Evolutionary conservation across 2,797 vertebrate species (phyloP).

Genomic region (Amblyopsis hoosieri): DNA sequence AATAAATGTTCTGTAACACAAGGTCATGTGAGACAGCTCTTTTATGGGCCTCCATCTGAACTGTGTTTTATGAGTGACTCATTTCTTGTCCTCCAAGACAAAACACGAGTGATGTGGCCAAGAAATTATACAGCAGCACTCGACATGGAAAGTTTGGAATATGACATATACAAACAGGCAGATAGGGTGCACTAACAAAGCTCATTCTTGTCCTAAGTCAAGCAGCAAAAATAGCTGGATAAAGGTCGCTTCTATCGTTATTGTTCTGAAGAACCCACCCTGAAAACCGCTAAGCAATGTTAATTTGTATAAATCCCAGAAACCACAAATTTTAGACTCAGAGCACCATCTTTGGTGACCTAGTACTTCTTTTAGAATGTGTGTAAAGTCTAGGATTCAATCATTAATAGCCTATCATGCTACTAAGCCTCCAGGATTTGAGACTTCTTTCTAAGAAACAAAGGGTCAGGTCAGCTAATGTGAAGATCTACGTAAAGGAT

Average conservation of each 20-base stretch:
- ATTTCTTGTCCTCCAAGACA: conserved; percentile 58
- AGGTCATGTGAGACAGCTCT: conserved; percentile 62
- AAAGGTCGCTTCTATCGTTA: conserved; percentile 9
- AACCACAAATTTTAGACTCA: conserved; percentile 5
- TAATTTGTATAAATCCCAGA: conserved; percentile 24
- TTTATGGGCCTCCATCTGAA: conserved; percentile 55
- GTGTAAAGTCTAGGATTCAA: conserved; percentile 33
- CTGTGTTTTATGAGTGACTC: conserved; percentile 55
- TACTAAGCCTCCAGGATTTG: conserved; percentile 25
- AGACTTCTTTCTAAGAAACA: conserved; percentile 22
- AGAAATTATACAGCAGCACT: conserved; percentile 41
- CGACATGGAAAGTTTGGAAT: conserved; percentile 36
- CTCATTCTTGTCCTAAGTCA: conserved; percentile 12
- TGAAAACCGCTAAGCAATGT: conserved; percentile 18
- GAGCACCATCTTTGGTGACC: conserved; percentile 10
- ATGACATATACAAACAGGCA: conserved; percentile 33
- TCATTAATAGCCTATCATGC: conserved; percentile 31
- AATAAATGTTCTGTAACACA: conserved; percentile 53
- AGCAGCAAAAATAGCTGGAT: conserved; percentile 22
- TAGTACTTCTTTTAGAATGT: conserved; percentile 20
- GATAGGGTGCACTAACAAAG: conserved; percentile 20
- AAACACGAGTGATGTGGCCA: conserved; percentile 40
- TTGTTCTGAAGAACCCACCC: conserved; percentile 16
- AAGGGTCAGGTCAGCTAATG: conserved; percentile 32
- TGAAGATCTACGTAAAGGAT: conserved; percentile 45